These are phyloP conservation scores for Montipora cactus DNA, from an alignment of 64 coral and sea anemone genomes.

Conservation along the genomic window DNA sequence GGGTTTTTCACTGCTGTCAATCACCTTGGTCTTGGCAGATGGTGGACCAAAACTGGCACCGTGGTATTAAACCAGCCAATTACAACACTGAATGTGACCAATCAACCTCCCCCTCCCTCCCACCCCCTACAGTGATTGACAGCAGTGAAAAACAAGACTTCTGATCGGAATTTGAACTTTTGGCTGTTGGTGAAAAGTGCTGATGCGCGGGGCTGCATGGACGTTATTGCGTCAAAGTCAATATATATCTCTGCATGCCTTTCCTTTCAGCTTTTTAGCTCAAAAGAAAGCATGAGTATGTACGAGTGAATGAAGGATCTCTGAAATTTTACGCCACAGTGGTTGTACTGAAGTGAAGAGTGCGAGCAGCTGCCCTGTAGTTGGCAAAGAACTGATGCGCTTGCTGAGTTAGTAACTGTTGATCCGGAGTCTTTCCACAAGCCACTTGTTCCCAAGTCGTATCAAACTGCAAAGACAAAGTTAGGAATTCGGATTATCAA, in stretches of 20 bases:
- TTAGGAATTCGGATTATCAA: background rate
- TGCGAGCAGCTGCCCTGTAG: slow-evolving; percentile 91
- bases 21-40: too few species aligned
- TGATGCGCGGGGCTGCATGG: too few species aligned
- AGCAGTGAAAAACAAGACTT: too few species aligned
- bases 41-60: too few species aligned
- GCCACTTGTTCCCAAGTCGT: slow-evolving; percentile 92
- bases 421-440: slow-evolving; percentile 95
- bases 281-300: background rate
- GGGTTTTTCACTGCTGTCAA: too few species aligned
- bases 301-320: background rate
- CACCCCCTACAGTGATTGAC: too few species aligned
- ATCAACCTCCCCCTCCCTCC: too few species aligned
- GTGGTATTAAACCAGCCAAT: too few species aligned
- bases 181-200: too few species aligned
- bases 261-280: background rate
- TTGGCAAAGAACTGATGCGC: slow-evolving; percentile 85
- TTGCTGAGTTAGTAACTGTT: slow-evolving; percentile 87
- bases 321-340: slow-evolving; percentile 55
- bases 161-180: too few species aligned
- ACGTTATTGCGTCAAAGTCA: background rate
- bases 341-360: slow-evolving; percentile 80
- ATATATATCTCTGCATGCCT: background rate
- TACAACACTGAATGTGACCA: too few species aligned
- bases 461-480: slow-evolving; percentile 62